A percentile compares a stretch with the other conserved stretches of the same genome.
Evolutionary conservation across 1,140 invertebrate species (phyloP).

Genomic region (Drosophila azteca): DNA sequence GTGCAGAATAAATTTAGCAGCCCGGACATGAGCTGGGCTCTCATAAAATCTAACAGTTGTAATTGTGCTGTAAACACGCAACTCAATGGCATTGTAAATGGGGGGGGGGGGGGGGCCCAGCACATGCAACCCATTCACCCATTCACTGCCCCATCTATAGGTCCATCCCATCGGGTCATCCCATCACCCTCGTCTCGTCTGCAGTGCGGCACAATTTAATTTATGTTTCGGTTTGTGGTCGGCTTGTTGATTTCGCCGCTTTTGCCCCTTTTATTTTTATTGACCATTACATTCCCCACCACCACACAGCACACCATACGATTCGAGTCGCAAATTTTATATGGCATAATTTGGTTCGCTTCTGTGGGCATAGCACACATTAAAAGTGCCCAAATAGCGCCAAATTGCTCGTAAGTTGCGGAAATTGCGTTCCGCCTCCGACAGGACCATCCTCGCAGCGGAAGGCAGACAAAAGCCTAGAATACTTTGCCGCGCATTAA

Average conservation of each 20-base stretch:
- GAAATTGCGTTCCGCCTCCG: slow-evolving; percentile 52
- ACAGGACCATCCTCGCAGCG: background rate
- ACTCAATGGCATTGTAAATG: slow-evolving; percentile 76
- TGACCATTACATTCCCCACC: slow-evolving; percentile 63
- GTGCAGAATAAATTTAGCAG: slow-evolving; percentile 68
- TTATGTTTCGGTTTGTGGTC: slow-evolving; percentile 70
- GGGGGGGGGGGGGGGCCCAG: slow-evolving; percentile 10
- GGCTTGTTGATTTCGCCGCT: slow-evolving; percentile 69
- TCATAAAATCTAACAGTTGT: slow-evolving; percentile 79
- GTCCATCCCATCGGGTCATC: slow-evolving; percentile 8
- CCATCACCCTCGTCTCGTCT: slow-evolving; percentile 13
- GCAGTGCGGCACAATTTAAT: slow-evolving; percentile 77
- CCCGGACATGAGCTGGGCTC: slow-evolving; percentile 58
- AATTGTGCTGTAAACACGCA: slow-evolving; percentile 82
- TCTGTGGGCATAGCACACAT: slow-evolving; percentile 51
- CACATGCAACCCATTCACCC: slow-evolving; percentile 31
- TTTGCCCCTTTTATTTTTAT: slow-evolving; percentile 73
- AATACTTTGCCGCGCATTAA: slow-evolving; percentile 46
- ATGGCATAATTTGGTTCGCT: slow-evolving; percentile 68
- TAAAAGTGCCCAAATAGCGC: slow-evolving; percentile 56
- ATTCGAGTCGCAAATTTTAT: slow-evolving; percentile 58
- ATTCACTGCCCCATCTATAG: slow-evolving; percentile 25
- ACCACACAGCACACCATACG: slow-evolving; percentile 14
- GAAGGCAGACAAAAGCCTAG: slow-evolving; percentile 39
- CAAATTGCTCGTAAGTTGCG: slow-evolving; percentile 67